Evolutionary conservation across 2,888 invertebrate genomes (phyloP), one percentile per base, ranked within the genome.

Genomic region (Acronicta alni): DNA sequence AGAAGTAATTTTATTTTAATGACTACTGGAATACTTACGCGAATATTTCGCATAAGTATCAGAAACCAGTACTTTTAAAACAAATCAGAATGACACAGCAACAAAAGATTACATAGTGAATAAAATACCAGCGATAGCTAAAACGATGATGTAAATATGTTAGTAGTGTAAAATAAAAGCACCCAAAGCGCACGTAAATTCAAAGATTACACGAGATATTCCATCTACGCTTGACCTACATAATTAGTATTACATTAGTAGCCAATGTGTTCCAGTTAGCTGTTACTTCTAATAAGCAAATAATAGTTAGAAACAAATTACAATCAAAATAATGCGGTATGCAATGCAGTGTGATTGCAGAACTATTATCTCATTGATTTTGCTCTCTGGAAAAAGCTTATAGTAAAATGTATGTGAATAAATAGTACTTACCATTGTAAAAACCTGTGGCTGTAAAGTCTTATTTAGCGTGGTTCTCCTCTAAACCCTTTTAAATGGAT

Each of bases 101-200:
- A 30, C 30, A 12, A 2, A 26, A 26, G 3, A 30, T 30, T 3
- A 17, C 6, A 20, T 16, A 48, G 20, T 53, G 44, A 23, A 61
- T 41, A 42, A 57, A 67, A 54, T 18, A 48, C 43, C 52, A 26
- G 23, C 46, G 4, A 45, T 52, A 23, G 64, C 39, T 53, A 52
- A 39, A 38, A 49, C 26, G 37, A 23, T 51, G 46, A 60, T 60
- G 48, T 45, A 15, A 67, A 65, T 54, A n/a, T 9, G 20, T 30
- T 68, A n/a, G n/a, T n/a, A n/a, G n/a, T n/a, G n/a, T 43, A 4
- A 51, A 49, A 61, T 54, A 54, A 61, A 54, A 61, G 16, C 48
- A 35, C n/a, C 26, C 14, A 20, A 54, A 49, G 49, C 39, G 15
- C 38, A 18, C 15, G n/a, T 51, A 35, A 23, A 12, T 15, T 35